Conservation (phyloP, 2,797 vertebrate genomes). For the Arrhamphus sclerolepis region DNA sequence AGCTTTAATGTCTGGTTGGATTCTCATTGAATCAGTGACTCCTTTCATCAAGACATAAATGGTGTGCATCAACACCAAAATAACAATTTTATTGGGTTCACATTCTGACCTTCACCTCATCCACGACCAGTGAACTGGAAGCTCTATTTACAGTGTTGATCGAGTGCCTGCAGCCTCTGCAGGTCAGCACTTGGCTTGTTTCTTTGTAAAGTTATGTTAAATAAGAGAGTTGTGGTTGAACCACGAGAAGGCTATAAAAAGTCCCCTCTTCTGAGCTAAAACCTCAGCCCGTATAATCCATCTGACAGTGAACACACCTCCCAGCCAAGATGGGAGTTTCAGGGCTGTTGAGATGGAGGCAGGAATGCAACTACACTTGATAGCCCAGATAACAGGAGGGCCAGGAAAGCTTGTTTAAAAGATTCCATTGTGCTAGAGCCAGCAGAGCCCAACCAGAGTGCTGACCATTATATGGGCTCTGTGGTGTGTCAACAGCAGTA, state of each 20-base stretch:
- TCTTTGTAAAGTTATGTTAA: not conserved
- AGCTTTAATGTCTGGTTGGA: not conserved
- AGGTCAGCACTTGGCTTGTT: not conserved
- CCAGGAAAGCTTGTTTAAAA: constrained; percentile 70
- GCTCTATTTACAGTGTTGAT: constrained; percentile 18
- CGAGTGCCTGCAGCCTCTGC: not conserved
- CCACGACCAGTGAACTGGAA: constrained; percentile 49
- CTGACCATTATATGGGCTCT: constrained; percentile 50
- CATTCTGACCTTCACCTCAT: constrained; percentile 39
- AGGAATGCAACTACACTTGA: constrained; percentile 84
- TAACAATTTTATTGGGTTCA: too few relatives aligned
- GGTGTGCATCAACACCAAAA: not conserved
- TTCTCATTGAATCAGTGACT: constrained; percentile 3
- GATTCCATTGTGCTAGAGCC: constrained; percentile 76
- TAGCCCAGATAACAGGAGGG: constrained; percentile 80
- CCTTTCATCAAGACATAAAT: not conserved
- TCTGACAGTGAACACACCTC: constrained; percentile 44
- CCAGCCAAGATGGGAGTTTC: constrained; percentile 70
- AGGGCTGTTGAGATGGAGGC: constrained; percentile 68
- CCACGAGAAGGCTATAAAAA: not conserved
- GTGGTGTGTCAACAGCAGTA: constrained; percentile 65
- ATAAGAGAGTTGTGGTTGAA: too few relatives aligned
- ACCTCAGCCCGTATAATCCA: constrained; percentile 27
- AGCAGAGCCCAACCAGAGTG: constrained; percentile 56
- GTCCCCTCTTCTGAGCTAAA: constrained; percentile 16